A percentile compares a stretch with the other conserved stretches of the same genome.
These are phyloP conservation scores for Spea multiplicata DNA, from an alignment of 2,113 vertebrate genomes.

Conservation along the genomic window DNA sequence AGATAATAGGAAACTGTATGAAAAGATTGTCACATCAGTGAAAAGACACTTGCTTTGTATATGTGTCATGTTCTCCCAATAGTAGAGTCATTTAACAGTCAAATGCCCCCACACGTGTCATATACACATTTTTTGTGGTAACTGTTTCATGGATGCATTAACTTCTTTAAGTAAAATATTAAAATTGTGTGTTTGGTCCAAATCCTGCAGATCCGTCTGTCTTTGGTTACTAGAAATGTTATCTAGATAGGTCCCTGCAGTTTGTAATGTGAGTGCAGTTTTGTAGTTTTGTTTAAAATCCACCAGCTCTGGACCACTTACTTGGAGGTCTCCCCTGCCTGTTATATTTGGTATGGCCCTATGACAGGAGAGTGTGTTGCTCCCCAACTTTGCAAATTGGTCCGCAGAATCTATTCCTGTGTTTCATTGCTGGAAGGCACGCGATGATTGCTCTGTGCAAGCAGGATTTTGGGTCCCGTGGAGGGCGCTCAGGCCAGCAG, in stretches of 20 bases:
- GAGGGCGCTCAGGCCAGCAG: conserved; percentile 74
- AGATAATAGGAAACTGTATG: not conserved
- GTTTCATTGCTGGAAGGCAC: conserved; percentile 32
- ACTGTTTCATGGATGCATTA: no score
- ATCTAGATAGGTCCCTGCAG: not conserved
- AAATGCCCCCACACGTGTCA: no score
- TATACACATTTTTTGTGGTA: no score
- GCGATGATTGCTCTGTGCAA: not conserved
- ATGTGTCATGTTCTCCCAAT: no score
- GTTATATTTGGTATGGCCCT: no score
- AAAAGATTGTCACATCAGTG: not conserved
- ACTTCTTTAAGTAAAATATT: not conserved
- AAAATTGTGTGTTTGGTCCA: not conserved
- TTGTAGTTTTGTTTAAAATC: no score
- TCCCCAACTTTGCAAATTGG: not conserved
- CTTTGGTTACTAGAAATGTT: not conserved
- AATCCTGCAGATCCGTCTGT: not conserved
- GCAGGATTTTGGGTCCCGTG: not conserved
- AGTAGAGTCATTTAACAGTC: no score
- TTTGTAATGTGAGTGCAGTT: not conserved
- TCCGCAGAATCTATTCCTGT: not conserved
- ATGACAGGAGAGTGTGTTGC: not conserved
- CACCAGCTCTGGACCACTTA: no score
- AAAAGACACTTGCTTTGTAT: not conserved
- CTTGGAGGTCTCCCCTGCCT: no score